Conservation (phyloP, 2,888 invertebrate genomes). For the Reticulitermes lucifugus region DNA sequence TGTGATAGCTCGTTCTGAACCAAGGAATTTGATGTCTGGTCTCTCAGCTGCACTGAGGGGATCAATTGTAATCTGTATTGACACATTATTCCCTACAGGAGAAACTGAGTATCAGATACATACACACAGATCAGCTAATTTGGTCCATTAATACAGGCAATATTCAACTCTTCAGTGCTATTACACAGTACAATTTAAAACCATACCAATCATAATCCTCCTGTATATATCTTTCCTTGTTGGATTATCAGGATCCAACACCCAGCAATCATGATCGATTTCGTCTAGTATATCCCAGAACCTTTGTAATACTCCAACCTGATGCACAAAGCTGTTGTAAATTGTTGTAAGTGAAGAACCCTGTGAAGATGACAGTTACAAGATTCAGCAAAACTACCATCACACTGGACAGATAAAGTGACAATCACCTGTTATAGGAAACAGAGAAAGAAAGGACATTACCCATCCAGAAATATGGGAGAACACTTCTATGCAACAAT, state of each 20-base stretch:
- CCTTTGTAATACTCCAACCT: constrained; percentile 59
- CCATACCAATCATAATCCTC: constrained; percentile 62
- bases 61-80: constrained; percentile 61
- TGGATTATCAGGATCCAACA: constrained; percentile 63
- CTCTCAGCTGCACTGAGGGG: constrained; percentile 58
- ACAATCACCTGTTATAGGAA: no score
- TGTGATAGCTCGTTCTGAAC: constrained; percentile 60
- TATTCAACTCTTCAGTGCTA: no score
- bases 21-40: constrained; percentile 63
- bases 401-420: no score
- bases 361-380: neutral
- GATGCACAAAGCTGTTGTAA: constrained; percentile 37
- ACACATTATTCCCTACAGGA: constrained; percentile 60
- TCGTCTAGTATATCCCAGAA: constrained; percentile 63
- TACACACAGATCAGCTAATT: no score
- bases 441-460: no score
- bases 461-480: no score
- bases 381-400: no score
- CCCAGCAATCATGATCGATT: constrained; percentile 61
- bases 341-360: constrained; percentile 14
- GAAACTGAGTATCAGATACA: constrained; percentile 4
- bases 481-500: no score
- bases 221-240: constrained; percentile 60
- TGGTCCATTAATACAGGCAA: no score
- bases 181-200: neutral